phyloP scores from a whole-genome alignment of 2,797 vertebrate species.

The Chaenodraco wilsoni region DNA sequence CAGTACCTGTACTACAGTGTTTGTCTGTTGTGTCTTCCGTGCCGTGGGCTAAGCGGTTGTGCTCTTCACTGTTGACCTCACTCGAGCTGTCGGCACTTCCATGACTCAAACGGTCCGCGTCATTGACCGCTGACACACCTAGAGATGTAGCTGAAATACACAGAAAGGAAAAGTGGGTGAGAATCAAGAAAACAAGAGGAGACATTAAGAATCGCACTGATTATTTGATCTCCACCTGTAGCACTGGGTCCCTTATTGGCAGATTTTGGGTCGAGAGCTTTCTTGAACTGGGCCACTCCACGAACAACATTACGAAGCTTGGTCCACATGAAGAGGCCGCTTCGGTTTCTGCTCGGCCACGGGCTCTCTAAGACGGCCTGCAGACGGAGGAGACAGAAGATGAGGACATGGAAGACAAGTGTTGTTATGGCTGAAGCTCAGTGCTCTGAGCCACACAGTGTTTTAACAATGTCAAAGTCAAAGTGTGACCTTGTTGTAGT shows the following conservation, averaged over 20 bases:
- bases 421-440: no score
- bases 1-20: conserved; percentile 89
- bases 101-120: conserved; percentile 90
- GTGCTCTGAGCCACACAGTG: background rate
- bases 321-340: conserved; percentile 96
- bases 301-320: conserved; percentile 93
- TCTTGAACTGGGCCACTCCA: conserved; percentile 92
- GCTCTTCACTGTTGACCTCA: conserved; percentile 88
- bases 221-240: conserved; percentile 81
- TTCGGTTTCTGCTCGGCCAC: conserved; percentile 94
- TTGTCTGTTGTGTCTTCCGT: conserved; percentile 85
- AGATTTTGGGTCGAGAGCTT: conserved; percentile 79
- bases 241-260: conserved; percentile 65
- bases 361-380: conserved; percentile 95
- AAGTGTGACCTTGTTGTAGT: conserved; percentile 84
- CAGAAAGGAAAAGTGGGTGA: background rate
- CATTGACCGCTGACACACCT: conserved; percentile 74
- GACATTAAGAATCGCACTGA: background rate
- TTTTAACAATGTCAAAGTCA: background rate
- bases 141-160: conserved; percentile 54
- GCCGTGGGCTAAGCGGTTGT: conserved; percentile 85
- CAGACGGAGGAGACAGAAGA: background rate
- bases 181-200: background rate
- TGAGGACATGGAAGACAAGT: no score
- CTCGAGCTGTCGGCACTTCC: conserved; percentile 90